Conservation (phyloP, 2,888 invertebrate species). For the Ophraella communa region DNA sequence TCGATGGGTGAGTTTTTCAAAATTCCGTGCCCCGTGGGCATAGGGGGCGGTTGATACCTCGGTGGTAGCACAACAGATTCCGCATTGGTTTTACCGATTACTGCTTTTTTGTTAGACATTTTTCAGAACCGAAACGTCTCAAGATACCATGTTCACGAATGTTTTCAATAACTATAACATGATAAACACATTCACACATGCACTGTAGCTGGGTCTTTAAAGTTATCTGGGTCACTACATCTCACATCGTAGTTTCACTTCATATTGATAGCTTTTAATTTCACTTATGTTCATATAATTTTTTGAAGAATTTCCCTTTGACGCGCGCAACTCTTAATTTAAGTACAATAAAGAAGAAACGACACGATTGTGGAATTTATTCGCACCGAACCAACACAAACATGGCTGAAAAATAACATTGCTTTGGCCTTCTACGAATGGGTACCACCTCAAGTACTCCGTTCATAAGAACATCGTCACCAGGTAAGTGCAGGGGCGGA, state of each 20-base stretch:
- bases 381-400: slow-evolving; percentile 31
- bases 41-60: slow-evolving; percentile 80
- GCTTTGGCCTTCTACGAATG: slow-evolving; percentile 8
- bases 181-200: slow-evolving; percentile 37
- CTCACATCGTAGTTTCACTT: slow-evolving; percentile 47
- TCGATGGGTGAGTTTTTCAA: slow-evolving; percentile 62
- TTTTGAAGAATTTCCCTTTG: neutral
- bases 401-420: slow-evolving; percentile 42
- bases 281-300: slow-evolving; percentile 16
- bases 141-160: slow-evolving; percentile 35
- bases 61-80: slow-evolving; percentile 66
- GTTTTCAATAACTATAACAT: slow-evolving; percentile 37
- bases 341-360: slow-evolving; percentile 5
- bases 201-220: slow-evolving; percentile 50
- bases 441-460: slow-evolving; percentile 4
- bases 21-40: slow-evolving; percentile 67
- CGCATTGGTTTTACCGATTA: slow-evolving; percentile 51
- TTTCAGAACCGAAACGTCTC: slow-evolving; percentile 31
- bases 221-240: slow-evolving; percentile 56
- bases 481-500: neutral
- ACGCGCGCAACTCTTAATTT: slow-evolving; percentile 12
- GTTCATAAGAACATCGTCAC: slow-evolving; percentile 8
- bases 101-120: slow-evolving; percentile 61
- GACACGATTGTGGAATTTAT: slow-evolving; percentile 4
- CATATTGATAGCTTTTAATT: slow-evolving; percentile 23